Percentiles rank a stretch among this genome's conserved stretches.
Evolutionary conservation across 2,113 vertebrate genomes (phyloP).

Genomic region (Muntiacus reevesi): DNA sequence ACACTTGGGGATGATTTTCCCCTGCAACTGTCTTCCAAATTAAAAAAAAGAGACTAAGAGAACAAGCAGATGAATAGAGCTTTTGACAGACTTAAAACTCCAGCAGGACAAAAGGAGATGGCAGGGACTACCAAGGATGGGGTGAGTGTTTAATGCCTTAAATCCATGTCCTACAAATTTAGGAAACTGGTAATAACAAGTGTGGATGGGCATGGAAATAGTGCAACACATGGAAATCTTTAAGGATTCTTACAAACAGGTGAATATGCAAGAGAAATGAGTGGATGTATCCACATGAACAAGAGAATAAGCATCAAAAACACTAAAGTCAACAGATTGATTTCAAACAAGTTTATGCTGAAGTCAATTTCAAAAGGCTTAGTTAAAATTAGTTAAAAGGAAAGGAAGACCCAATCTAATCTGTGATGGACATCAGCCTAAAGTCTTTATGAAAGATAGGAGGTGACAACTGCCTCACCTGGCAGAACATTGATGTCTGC

Average conservation of each 20-base stretch:
- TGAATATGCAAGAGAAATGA: background rate
- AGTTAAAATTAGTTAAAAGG: background rate
- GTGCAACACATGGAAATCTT: background rate
- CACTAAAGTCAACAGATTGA: background rate
- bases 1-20: background rate
- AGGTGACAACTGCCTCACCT: conserved; percentile 70
- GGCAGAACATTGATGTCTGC: conserved; percentile 58
- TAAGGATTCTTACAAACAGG: background rate
- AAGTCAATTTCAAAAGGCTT: background rate
- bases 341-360: background rate
- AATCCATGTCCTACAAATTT: background rate
- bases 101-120: background rate
- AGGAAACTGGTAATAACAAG: background rate
- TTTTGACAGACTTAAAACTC: background rate
- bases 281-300: background rate
- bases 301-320: background rate
- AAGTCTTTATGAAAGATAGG: background rate
- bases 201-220: background rate
- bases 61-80: background rate
- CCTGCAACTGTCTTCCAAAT: background rate
- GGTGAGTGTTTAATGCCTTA: background rate
- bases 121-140: background rate
- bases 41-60: background rate
- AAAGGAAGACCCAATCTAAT: background rate
- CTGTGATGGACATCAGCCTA: background rate